phyloP scores from a whole-genome alignment of 2,797 vertebrate genomes.

The Acanthiza pusilla region DNA sequence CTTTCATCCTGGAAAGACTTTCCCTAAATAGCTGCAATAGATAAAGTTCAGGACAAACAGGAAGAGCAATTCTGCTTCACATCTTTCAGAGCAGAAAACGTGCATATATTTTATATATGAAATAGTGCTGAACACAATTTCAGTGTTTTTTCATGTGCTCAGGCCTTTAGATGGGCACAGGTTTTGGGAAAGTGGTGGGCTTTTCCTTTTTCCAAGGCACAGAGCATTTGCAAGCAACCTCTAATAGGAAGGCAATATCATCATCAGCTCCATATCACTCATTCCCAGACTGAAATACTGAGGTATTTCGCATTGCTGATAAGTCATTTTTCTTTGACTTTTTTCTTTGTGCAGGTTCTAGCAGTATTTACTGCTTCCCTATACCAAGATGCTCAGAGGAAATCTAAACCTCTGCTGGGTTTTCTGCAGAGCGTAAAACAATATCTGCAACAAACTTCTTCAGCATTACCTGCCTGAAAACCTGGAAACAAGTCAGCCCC shows the following conservation, averaged over 20 bases:
- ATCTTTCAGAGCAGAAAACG: background rate
- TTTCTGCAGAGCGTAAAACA: conserved; percentile 13
- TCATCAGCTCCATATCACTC: background rate
- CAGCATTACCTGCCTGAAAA: background rate
- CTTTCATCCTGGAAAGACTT: background rate
- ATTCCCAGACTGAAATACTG: background rate
- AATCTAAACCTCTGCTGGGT: background rate
- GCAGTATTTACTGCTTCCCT: background rate
- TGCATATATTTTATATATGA: background rate
- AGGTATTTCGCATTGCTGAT: background rate
- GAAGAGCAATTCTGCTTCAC: background rate
- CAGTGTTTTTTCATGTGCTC: background rate
- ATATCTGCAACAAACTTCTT: background rate
- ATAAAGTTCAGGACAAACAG: background rate
- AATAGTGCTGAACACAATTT: background rate
- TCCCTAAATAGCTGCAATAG: background rate
- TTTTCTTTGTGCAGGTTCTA: background rate
- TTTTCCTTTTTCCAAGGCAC: background rate
- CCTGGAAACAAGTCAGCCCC: background rate
- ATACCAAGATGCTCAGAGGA: background rate
- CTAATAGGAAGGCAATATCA: background rate
- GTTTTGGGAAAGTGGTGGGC: background rate
- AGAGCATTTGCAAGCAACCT: background rate
- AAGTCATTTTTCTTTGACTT: background rate
- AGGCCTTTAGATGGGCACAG: background rate